Conservation (phyloP, 2,888 invertebrate genomes). For the Ypsolopha sequella region DNA sequence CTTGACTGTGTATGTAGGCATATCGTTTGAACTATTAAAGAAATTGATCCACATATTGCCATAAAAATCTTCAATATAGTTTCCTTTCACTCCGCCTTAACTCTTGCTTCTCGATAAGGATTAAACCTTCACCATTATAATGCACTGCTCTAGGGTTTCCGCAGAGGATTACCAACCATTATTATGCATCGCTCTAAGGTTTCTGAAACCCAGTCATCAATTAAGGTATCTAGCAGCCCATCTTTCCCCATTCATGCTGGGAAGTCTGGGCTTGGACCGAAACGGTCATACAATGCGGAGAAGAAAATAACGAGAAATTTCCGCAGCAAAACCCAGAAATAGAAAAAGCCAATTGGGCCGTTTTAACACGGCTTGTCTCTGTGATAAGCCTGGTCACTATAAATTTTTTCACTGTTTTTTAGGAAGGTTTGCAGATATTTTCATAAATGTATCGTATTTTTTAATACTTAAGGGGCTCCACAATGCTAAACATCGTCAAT, state of each 20-base stretch:
- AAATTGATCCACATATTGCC: no score
- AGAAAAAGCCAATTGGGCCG: not conserved
- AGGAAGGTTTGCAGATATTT: no score
- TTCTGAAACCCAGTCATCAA: slow-evolving; percentile 64
- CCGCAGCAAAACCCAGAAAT: not conserved
- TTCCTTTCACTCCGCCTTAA: slow-evolving; percentile 40
- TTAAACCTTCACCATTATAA: slow-evolving; percentile 3
- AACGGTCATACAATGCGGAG: slow-evolving; percentile 47
- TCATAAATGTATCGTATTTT: no score
- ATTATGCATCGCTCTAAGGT: slow-evolving; percentile 23
- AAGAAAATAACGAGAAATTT: slow-evolving; percentile 51
- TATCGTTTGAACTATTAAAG: no score
- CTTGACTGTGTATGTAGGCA: no score
- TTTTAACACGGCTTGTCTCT: no score
- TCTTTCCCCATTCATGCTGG: slow-evolving; percentile 46
- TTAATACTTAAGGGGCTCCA: no score
- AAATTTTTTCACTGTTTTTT: no score
- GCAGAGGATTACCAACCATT: slow-evolving; percentile 23
- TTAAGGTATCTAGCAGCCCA: slow-evolving; percentile 62
- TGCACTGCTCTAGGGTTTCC: slow-evolving; percentile 40
- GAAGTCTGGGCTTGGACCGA: slow-evolving; percentile 26
- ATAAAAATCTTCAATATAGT: no score
- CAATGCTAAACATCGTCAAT: no score
- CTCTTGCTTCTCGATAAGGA: slow-evolving; percentile 38
- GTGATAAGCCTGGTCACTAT: no score